Percentiles rank a stretch among this genome's conserved stretches.
phyloP scores from a whole-genome alignment of 2,888 invertebrate genomes.

The Amiota mariae region DNA sequence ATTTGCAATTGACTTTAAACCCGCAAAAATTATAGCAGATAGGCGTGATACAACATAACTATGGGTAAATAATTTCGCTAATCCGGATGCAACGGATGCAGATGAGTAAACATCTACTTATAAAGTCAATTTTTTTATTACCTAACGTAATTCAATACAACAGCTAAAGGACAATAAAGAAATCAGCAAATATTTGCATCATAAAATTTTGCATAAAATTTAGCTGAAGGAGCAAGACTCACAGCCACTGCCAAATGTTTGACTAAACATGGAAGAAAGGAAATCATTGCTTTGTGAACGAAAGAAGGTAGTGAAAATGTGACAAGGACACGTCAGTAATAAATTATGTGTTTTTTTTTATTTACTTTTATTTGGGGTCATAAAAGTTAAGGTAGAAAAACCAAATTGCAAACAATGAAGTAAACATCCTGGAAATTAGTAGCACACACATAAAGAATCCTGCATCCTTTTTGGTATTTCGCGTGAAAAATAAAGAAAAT shows the following conservation, averaged over 20 bases:
- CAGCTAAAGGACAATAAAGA: conserved; percentile 37
- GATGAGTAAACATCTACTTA: conserved; percentile 49
- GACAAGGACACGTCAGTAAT: conserved; percentile 63
- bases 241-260: neutral
- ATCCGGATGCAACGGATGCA: conserved; percentile 28
- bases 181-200: conserved; percentile 54
- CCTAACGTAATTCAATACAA: conserved; percentile 34
- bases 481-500: conserved; percentile 11
- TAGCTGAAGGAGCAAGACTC: conserved; percentile 34
- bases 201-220: conserved; percentile 54
- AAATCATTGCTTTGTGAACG: neutral
- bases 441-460: neutral
- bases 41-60: conserved; percentile 53
- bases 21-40: conserved; percentile 32
- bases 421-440: conserved; percentile 28
- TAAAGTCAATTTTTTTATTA: conserved; percentile 64
- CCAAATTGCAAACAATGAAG: neutral
- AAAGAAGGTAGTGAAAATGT: conserved; percentile 29
- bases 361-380: conserved; percentile 42
- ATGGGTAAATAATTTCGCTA: conserved; percentile 32
- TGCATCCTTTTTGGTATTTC: conserved; percentile 24
- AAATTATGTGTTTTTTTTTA: conserved; percentile 48
- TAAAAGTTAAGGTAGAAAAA: conserved; percentile 59
- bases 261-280: conserved; percentile 3
- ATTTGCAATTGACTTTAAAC: conserved; percentile 31